A percentile compares a stretch with the other conserved stretches of the same genome.
Evolutionary conservation across 2,113 vertebrate species (phyloP).

Genomic region (Antechinus stuartii): DNA sequence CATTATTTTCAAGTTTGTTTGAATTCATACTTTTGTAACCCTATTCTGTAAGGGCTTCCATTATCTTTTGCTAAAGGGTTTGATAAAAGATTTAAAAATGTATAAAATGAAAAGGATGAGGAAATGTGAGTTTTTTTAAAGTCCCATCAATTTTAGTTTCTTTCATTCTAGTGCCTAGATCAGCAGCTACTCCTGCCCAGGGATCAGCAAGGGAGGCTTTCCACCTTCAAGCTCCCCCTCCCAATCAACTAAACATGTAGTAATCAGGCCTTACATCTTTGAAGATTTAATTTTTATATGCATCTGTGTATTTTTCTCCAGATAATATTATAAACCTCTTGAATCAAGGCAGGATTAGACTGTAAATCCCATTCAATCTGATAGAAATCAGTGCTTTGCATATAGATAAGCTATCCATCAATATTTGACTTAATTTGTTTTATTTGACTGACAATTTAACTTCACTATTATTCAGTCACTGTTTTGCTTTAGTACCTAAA

Average conservation of each 20-base stretch:
- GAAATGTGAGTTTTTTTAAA: not conserved
- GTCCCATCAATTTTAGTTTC: not conserved
- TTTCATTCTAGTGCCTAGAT: not conserved
- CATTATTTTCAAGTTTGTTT: not conserved
- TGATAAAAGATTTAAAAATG: not conserved
- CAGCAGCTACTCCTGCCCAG: not conserved
- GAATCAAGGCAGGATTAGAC: not conserved
- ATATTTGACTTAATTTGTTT: not conserved
- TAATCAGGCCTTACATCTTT: not conserved
- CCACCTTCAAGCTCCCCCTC: not conserved
- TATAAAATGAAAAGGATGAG: not conserved
- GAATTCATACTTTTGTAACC: not conserved
- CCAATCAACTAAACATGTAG: not conserved
- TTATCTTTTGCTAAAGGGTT: not conserved
- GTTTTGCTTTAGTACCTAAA: constrained; percentile 16
- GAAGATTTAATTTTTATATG: not conserved
- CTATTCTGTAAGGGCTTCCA: not conserved
- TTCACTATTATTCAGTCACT: constrained; percentile 2
- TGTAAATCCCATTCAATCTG: not conserved
- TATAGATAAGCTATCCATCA: not conserved
- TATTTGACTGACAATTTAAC: constrained; percentile 26
- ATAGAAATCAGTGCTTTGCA: not conserved
- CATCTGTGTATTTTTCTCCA: not conserved
- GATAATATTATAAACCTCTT: not conserved
- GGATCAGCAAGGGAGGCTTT: too few species aligned